Evolutionary conservation across 92 coral and sea anemone genomes (phyloP).

Genomic region (Parazoanthus atlanticus): DNA sequence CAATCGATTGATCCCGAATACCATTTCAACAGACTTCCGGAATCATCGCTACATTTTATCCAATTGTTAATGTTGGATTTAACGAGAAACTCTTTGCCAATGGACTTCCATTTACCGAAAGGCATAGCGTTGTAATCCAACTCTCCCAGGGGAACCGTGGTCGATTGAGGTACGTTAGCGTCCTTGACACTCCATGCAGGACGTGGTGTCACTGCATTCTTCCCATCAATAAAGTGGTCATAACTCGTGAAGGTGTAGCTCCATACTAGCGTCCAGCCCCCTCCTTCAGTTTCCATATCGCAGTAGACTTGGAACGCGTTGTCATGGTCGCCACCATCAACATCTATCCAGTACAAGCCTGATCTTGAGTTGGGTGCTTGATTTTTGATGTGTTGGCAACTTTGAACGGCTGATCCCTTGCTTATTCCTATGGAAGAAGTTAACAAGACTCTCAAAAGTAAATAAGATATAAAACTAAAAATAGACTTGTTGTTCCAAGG

Average conservation of each 20-base stretch:
- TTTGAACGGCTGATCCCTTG: neutral
- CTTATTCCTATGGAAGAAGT: neutral
- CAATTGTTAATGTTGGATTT: constrained; percentile 17
- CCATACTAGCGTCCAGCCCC: constrained; percentile 22
- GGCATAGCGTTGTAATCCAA: neutral
- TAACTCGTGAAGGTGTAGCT: constrained; percentile 10
- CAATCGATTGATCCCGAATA: neutral
- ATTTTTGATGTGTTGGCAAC: neutral
- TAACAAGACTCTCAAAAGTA: too few species aligned
- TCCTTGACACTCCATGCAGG: neutral
- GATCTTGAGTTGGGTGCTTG: neutral
- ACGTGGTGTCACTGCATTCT: constrained; percentile 4
- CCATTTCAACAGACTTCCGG: neutral
- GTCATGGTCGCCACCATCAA: constrained; percentile 22
- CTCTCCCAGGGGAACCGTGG: constrained; percentile 1
- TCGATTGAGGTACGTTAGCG: neutral
- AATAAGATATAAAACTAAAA: too few species aligned
- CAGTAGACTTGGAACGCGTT: constrained; percentile 32
- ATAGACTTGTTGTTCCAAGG: too few species aligned
- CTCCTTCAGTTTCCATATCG: constrained; percentile 14
- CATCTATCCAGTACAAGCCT: constrained; percentile 16
- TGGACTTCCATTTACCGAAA: neutral
- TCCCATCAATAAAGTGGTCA: constrained; percentile 7
- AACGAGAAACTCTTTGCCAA: constrained; percentile 6
- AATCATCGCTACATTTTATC: neutral